A percentile compares a stretch with the other conserved stretches of the same genome.
These are phyloP conservation scores for Spheniscus humboldti DNA, from an alignment of 2,797 vertebrate species.

Conservation along the genomic window DNA sequence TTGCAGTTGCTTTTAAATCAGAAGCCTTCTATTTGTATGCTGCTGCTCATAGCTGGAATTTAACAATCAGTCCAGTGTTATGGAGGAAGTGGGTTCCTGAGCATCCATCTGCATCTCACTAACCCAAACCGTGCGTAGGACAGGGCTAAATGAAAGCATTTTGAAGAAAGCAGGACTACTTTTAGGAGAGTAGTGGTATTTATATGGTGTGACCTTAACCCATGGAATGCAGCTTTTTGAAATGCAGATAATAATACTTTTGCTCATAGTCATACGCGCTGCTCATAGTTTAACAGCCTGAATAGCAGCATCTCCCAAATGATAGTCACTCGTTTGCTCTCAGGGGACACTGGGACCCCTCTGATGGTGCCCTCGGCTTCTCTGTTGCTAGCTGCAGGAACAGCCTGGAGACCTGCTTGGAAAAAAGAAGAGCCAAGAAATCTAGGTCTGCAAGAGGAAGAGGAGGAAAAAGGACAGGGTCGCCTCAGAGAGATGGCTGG, in stretches of 20 bases:
- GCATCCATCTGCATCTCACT: neutral
- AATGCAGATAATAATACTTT: neutral
- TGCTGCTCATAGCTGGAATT: neutral
- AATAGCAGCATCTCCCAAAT: neutral
- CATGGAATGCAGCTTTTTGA: neutral
- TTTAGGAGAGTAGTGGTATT: neutral
- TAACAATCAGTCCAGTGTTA: neutral
- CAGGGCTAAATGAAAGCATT: neutral
- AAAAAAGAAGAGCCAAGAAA: neutral
- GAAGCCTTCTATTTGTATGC: neutral
- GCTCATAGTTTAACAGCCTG: neutral
- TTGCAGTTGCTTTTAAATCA: neutral
- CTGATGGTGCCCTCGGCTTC: neutral
- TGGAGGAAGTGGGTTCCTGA: neutral
- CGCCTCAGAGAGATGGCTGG: neutral
- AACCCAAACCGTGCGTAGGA: neutral
- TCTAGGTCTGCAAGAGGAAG: neutral
- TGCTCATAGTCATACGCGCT: neutral
- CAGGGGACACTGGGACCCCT: neutral
- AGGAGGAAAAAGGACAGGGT: neutral
- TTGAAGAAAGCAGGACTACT: neutral
- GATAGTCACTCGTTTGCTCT: neutral
- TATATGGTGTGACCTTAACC: neutral
- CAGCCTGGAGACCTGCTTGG: neutral
- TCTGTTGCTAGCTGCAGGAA: neutral